phyloP scores from a whole-genome alignment of 2,888 invertebrate genomes.

The Pseudococcus jackbeardsleyi region DNA sequence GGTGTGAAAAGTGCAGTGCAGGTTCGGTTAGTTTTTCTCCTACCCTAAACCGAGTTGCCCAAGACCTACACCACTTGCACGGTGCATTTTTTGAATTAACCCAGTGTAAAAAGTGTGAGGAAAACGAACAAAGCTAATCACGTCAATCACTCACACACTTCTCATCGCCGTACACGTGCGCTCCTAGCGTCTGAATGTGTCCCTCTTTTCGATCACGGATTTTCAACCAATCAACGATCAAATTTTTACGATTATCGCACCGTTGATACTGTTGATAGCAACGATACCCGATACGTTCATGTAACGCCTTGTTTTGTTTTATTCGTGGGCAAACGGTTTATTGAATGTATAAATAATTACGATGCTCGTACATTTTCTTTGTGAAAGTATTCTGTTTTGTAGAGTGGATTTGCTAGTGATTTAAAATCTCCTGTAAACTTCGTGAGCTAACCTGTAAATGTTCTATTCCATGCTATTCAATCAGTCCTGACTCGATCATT shows the following conservation, averaged over 20 bases:
- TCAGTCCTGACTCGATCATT: background rate
- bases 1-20: no score
- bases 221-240: conserved; percentile 42
- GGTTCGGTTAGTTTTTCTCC: no score
- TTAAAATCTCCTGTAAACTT: conserved; percentile 24
- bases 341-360: conserved; percentile 54
- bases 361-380: conserved; percentile 31
- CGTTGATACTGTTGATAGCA: conserved; percentile 28
- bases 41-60: no score
- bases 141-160: background rate
- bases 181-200: conserved; percentile 44
- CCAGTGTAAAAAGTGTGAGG: no score
- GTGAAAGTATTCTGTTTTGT: conserved; percentile 38
- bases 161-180: background rate
- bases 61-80: no score
- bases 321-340: conserved; percentile 45
- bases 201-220: background rate
- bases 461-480: background rate
- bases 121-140: no score
- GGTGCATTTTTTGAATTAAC: no score
- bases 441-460: background rate
- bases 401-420: conserved; percentile 7
- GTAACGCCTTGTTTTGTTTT: conserved; percentile 50
- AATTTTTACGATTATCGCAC: conserved; percentile 21
- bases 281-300: conserved; percentile 12